Evolutionary conservation across 2,113 vertebrate genomes (phyloP), one percentile per base, ranked within the genome.

Genomic region (Rostratula benghalensis): DNA sequence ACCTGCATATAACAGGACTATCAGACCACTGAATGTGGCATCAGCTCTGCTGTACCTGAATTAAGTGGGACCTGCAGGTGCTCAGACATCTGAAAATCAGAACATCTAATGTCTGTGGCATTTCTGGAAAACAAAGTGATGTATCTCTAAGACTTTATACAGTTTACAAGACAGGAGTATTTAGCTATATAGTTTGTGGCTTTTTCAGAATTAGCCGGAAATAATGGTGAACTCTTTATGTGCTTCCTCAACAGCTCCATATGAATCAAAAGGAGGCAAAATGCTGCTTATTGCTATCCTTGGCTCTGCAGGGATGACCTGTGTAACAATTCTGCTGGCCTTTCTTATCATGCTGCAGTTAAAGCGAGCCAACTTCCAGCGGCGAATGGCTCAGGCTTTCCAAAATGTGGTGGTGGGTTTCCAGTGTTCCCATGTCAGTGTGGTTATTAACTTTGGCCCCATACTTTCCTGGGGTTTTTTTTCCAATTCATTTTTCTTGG

Each of bases 271-370:
- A 78, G 98, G 98, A 37, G 95, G 98, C 27, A 98, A 98, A 95
- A 98, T 99, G 98, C 97, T 99, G 81, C 98, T 99, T n/a, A 98
- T 98, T 85, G 99, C 98, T 41, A 99, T 99, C 64, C 98, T 99
- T 43, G 98, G 99, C n/a, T 99, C 99, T 1, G 98, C 98, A 67
- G 99, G 98, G 23, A 99, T 99, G 98, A 99, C 99, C 28, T 99
- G 99, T 87, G 95, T 99, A 77, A 99, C 99, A 2, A 98, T 99
- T 90, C 98, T 99, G 20, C 87, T 99, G 82, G 98, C 98, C 81
- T 99, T 99, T 96, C 98, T 98, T 85, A 99, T 99, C 76, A 98
- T 99, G 97, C 88, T 99, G 80, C 98, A 99, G 78, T 61, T 99
- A 90, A 99, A 98, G 96, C 94, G 98, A 90, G 98, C 98, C 69